Evolutionary conservation across 1,140 invertebrate species (phyloP).

Genomic region (Drosophila hydei): DNA sequence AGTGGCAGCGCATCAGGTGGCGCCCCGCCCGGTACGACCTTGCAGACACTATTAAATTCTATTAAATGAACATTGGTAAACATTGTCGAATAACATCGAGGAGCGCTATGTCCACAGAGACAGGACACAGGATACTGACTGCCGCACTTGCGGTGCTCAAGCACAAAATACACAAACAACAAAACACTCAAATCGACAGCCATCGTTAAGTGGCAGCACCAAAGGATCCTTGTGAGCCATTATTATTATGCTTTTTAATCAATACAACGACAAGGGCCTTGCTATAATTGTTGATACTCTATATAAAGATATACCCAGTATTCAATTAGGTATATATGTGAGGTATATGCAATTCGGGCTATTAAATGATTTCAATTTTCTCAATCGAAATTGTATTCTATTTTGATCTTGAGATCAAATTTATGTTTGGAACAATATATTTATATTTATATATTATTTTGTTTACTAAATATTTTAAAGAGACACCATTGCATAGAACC

Average conservation of each 20-base stretch:
- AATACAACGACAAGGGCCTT: conserved; percentile 12
- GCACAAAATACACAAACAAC: conserved; percentile 15
- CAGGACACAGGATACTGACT: background rate
- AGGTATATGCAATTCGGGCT: no score
- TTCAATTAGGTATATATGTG: no score
- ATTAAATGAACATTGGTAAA: conserved; percentile 46
- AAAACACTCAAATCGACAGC: conserved; percentile 3
- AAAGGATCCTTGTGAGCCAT: conserved; percentile 27
- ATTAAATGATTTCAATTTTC: no score
- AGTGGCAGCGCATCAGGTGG: conserved; percentile 15
- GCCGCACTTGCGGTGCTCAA: conserved; percentile 8
- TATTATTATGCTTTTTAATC: conserved; percentile 35
- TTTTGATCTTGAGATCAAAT: background rate
- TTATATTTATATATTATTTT: background rate
- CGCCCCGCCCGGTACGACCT: conserved; percentile 18
- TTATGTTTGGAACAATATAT: no score
- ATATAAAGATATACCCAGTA: conserved; percentile 7
- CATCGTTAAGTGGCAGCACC: conserved; percentile 6
- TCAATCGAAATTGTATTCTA: no score
- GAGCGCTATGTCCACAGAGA: conserved; percentile 12
- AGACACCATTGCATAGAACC: no score
- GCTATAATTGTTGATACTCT: background rate
- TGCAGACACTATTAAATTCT: conserved; percentile 42
- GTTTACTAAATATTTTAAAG: background rate
- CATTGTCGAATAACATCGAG: conserved; percentile 9